Conservation (phyloP, 2,888 invertebrate species). For the Drosophila peninsularis region DNA sequence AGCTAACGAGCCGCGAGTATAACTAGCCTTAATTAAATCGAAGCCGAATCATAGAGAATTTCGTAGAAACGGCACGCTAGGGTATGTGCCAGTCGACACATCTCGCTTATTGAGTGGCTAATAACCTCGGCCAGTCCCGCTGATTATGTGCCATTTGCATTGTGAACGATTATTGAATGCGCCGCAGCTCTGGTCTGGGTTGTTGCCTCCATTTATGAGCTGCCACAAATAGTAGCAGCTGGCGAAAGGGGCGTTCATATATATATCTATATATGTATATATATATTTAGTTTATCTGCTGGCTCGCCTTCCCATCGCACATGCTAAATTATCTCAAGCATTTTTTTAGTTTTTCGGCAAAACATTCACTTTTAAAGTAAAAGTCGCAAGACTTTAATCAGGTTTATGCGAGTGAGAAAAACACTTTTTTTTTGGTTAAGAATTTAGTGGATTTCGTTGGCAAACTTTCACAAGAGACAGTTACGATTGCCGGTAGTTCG, state of each 20-base stretch:
- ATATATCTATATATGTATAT: background rate
- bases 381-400: constrained; percentile 37
- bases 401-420: constrained; percentile 55
- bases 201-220: constrained; percentile 37
- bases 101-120: constrained; percentile 52
- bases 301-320: constrained; percentile 24
- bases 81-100: constrained; percentile 9
- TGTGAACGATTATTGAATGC: constrained; percentile 32
- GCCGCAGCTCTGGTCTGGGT: constrained; percentile 28
- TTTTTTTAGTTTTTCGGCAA: constrained; percentile 27
- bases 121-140: constrained; percentile 31
- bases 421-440: constrained; percentile 39
- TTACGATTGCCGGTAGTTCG: background rate
- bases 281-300: constrained; percentile 7
- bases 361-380: constrained; percentile 54
- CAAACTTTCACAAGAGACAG: constrained; percentile 46
- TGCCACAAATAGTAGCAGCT: constrained; percentile 30
- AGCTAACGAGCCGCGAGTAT: background rate
- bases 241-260: constrained; percentile 10
- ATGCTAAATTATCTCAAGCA: constrained; percentile 27
- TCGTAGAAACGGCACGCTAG: background rate
- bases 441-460: constrained; percentile 34
- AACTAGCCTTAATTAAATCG: constrained; percentile 9
- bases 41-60: no score
- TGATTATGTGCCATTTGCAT: constrained; percentile 54